Percentiles rank a stretch among this genome's conserved stretches.
Conservation (phyloP, 2,888 invertebrate species). For the Drosophila multiciliata region DNA sequence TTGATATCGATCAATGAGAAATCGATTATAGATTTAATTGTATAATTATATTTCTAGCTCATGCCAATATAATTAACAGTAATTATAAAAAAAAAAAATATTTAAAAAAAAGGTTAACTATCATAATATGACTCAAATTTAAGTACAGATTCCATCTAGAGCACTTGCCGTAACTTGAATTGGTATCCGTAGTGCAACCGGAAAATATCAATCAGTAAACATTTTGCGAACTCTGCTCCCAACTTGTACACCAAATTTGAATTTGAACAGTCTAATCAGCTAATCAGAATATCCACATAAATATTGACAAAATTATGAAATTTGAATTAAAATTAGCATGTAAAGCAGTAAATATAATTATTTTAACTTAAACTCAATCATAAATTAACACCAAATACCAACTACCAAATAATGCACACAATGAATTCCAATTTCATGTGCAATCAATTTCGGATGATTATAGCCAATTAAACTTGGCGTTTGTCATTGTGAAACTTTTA, state of each 20-base stretch:
- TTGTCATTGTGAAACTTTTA: slow-evolving; percentile 29
- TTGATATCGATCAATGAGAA: not conserved
- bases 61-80: not conserved
- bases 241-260: not conserved
- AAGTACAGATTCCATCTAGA: not conserved
- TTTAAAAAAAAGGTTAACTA: not conserved
- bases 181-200: not conserved
- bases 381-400: not conserved
- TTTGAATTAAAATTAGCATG: not conserved
- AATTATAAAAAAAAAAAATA: not conserved
- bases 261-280: not conserved
- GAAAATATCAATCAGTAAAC: not conserved
- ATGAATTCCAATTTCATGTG: slow-evolving; percentile 10
- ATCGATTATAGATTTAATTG: not conserved
- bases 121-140: not conserved
- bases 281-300: not conserved
- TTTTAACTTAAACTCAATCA: not conserved
- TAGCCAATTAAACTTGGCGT: slow-evolving; percentile 20
- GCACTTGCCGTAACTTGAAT: not conserved
- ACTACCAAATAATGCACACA: not conserved
- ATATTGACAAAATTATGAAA: not conserved
- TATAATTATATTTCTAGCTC: not conserved
- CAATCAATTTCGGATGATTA: slow-evolving; percentile 23
- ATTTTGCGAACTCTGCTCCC: not conserved
- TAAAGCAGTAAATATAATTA: not conserved